These are phyloP conservation scores for Elanus axillaris DNA, from an alignment of 2,113 vertebrate species.

Conservation along the genomic window DNA sequence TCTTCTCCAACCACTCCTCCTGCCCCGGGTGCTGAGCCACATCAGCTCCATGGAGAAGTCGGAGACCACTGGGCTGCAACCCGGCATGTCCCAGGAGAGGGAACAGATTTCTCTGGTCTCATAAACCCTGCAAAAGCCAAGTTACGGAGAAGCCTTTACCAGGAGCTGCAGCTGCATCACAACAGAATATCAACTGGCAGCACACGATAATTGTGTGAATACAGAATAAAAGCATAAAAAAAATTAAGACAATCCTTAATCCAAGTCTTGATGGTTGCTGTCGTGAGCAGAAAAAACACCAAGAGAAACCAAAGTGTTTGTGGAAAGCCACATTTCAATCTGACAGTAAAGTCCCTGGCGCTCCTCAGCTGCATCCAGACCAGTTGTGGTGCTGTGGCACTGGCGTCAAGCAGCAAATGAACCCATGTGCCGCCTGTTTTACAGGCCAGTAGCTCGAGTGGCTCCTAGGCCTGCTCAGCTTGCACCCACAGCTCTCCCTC, in stretches of 20 bases:
- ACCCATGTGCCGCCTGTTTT: neutral
- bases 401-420: fast-evolving
- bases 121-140: neutral
- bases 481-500: neutral
- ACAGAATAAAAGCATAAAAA: neutral
- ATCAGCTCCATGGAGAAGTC: neutral
- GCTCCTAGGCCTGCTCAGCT: neutral
- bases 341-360: fast-evolving
- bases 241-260: neutral
- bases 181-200: neutral
- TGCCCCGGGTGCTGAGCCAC: neutral
- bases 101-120: too few species aligned
- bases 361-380: neutral
- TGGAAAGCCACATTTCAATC: neutral
- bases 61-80: fast-evolving
- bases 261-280: fast-evolving
- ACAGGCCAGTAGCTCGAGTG: neutral
- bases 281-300: fast-evolving
- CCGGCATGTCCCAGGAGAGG: neutral
- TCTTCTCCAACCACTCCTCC: neutral
- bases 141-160: neutral
- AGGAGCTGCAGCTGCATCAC: neutral
- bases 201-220: fast-evolving
- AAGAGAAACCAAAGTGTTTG: fast-evolving
- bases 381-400: neutral